phyloP scores from a whole-genome alignment of 2,888 invertebrate genomes.

The Stratiomys singularior region DNA sequence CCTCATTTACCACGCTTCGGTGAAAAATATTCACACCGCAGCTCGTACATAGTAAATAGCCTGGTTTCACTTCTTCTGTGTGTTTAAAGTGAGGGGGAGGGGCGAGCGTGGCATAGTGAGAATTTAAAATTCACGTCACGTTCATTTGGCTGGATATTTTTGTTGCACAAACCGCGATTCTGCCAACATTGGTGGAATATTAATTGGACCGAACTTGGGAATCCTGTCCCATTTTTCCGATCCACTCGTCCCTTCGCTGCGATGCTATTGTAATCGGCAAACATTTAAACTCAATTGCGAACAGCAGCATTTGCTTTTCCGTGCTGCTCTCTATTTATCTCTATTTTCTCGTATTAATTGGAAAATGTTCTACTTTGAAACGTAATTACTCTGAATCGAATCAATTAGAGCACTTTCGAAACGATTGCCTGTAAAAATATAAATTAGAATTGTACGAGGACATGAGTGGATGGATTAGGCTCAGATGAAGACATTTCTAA shows the following conservation, averaged over 20 bases:
- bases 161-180: constrained; percentile 39
- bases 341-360: constrained; percentile 33
- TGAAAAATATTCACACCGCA: neutral
- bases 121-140: constrained; percentile 45
- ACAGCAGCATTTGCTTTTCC: constrained; percentile 7
- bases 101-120: neutral
- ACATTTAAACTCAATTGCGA: constrained; percentile 15
- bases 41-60: neutral
- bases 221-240: neutral
- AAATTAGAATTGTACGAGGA: constrained; percentile 12
- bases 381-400: constrained; percentile 28
- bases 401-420: constrained; percentile 29
- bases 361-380: constrained; percentile 27
- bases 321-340: constrained; percentile 10
- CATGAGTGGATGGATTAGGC: too few relatives aligned
- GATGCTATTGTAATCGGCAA: constrained; percentile 6
- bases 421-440: constrained; percentile 18
- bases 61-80: neutral
- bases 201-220: constrained; percentile 39
- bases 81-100: neutral
- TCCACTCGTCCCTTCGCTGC: neutral
- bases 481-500: too few relatives aligned
- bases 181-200: constrained; percentile 48
- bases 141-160: constrained; percentile 47
- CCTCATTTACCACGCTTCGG: neutral